These are phyloP conservation scores for Lates japonicus DNA, from an alignment of 2,797 vertebrate genomes.

Conservation along the genomic window DNA sequence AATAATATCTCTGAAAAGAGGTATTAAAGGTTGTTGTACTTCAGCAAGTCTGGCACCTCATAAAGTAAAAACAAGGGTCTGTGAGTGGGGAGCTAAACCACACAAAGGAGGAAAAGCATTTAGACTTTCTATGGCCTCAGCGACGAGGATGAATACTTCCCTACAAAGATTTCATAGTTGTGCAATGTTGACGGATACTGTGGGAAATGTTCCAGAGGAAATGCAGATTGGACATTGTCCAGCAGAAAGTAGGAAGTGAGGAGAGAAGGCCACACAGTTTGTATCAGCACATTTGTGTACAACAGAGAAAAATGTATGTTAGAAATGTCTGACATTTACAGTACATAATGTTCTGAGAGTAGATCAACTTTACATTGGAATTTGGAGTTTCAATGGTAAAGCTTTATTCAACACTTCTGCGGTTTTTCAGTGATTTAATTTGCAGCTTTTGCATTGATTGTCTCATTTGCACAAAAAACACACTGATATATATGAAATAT, in stretches of 20 bases:
- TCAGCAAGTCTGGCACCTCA: not conserved
- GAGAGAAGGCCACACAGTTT: slow-evolving; percentile 27
- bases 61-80: not conserved
- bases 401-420: slow-evolving; percentile 55
- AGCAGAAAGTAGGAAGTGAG: slow-evolving; percentile 66
- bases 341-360: not conserved
- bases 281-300: not conserved
- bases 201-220: slow-evolving; percentile 67
- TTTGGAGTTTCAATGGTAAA: slow-evolving; percentile 13
- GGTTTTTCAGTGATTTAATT: slow-evolving; percentile 49
- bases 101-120: not conserved
- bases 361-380: not conserved
- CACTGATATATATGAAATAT: slow-evolving; percentile 37
- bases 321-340: not conserved
- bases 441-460: slow-evolving; percentile 64
- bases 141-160: slow-evolving; percentile 44
- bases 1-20: not conserved
- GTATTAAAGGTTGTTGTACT: not conserved
- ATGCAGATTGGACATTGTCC: slow-evolving; percentile 56
- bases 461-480: slow-evolving; percentile 41
- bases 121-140: not conserved
- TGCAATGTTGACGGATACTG: slow-evolving; percentile 46
- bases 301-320: not conserved
- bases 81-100: slow-evolving; percentile 10
- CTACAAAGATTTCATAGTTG: slow-evolving; percentile 46